A percentile compares a stretch with the other conserved stretches of the same genome.
Evolutionary conservation across 2,888 invertebrate genomes (phyloP).

Genomic region (Phortica okadai): DNA sequence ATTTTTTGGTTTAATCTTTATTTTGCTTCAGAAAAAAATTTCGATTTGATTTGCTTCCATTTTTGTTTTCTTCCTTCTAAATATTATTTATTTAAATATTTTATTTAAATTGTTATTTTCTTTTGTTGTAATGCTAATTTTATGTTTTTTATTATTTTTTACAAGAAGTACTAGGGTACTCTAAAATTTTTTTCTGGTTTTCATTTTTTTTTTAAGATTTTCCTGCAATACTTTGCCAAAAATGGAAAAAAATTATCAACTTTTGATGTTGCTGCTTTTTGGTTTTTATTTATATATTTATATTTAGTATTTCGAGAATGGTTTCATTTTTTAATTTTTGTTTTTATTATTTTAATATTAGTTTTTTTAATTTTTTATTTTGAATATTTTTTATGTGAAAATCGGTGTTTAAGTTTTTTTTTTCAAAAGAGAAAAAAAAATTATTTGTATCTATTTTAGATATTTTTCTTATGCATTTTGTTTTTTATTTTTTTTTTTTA

Average conservation of each 20-base stretch:
- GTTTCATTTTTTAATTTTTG: constrained; percentile 29
- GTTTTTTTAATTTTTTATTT: neutral
- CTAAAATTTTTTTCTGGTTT: constrained; percentile 19
- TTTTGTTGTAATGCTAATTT: constrained; percentile 39
- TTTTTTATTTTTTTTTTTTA: neutral
- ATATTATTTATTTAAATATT: constrained; percentile 32
- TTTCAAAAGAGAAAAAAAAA: neutral
- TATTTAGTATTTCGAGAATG: constrained; percentile 20
- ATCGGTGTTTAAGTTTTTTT: constrained; percentile 14
- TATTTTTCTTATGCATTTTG: neutral
- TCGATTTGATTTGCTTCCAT: neutral
- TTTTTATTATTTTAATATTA: neutral
- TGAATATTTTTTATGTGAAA: neutral
- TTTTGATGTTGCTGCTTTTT: neutral
- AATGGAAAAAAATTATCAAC: neutral
- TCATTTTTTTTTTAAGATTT: neutral
- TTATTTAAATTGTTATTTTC: constrained; percentile 49
- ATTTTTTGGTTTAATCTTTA: constrained; percentile 22
- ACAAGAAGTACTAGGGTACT: neutral
- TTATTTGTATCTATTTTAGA: neutral
- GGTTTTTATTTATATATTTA: neutral
- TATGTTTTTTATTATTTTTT: constrained; percentile 21
- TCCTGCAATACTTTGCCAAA: neutral
- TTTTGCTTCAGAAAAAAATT: neutral
- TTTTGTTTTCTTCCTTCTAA: neutral